Conservation (phyloP, 2,888 invertebrate genomes). For the Sinotaia quadrata region DNA sequence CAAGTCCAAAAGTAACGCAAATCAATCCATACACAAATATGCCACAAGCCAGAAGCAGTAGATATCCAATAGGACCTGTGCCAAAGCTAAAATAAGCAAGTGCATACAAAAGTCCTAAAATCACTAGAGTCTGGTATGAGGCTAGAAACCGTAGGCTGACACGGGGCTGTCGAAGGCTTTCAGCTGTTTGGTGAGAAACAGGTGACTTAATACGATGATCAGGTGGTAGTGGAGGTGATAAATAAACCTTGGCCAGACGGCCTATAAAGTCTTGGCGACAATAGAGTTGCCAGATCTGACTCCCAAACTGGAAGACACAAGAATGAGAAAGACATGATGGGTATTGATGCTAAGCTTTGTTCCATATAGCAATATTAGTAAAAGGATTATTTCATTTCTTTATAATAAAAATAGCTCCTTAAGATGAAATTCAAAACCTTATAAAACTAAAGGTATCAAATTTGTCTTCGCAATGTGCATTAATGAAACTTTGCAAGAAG, state of each 20-base stretch:
- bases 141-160: slow-evolving; percentile 77
- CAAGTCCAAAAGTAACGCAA: neutral
- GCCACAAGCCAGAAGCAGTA: slow-evolving; percentile 44
- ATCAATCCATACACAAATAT: slow-evolving; percentile 50
- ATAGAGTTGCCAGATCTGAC: slow-evolving; percentile 79
- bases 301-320: slow-evolving; percentile 78
- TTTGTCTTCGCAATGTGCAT: too few species aligned
- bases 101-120: slow-evolving; percentile 74
- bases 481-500: too few species aligned
- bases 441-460: too few species aligned
- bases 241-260: slow-evolving; percentile 54
- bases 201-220: slow-evolving; percentile 69
- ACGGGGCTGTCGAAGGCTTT: slow-evolving; percentile 50
- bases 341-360: too few species aligned
- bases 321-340: slow-evolving; percentile 1
- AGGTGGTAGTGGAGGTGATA: slow-evolving; percentile 62
- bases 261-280: slow-evolving; percentile 56
- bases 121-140: slow-evolving; percentile 77
- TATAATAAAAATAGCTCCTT: too few species aligned
- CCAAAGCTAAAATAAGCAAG: slow-evolving; percentile 47
- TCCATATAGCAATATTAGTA: too few species aligned
- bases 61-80: slow-evolving; percentile 50
- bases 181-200: slow-evolving; percentile 36
- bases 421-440: too few species aligned
- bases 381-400: too few species aligned